These are phyloP conservation scores for Dryadula phaetusa DNA, from an alignment of 2,888 invertebrate genomes.

Conservation along the genomic window DNA sequence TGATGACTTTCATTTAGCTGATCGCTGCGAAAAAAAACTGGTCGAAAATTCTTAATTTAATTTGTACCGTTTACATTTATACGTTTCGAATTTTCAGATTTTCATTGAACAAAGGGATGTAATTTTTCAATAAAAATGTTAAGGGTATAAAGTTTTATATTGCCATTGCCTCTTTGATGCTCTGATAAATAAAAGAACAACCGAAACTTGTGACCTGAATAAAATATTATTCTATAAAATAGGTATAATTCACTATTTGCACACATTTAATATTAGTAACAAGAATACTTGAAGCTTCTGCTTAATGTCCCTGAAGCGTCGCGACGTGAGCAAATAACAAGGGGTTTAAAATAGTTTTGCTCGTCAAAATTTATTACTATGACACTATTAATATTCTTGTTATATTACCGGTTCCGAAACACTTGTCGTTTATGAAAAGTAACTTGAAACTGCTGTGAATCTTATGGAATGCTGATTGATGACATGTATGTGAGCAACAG, in stretches of 20 bases:
- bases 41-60: constrained; percentile 24
- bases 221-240: too few species aligned
- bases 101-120: not conserved
- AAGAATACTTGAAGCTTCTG: not conserved
- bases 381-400: not conserved
- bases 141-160: not conserved
- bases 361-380: constrained; percentile 8
- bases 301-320: not conserved
- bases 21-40: constrained; percentile 23
- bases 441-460: not conserved
- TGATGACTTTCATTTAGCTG: constrained; percentile 36
- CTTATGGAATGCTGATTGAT: not conserved
- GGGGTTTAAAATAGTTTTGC: not conserved
- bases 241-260: not conserved
- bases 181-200: too few species aligned
- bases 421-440: not conserved
- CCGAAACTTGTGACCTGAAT: too few species aligned
- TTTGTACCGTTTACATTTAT: constrained; percentile 25
- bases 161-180: not conserved
- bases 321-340: not conserved
- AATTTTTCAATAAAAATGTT: constrained; percentile 16
- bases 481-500: not conserved
- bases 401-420: not conserved
- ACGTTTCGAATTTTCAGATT: constrained; percentile 8
- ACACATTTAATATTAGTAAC: not conserved